Percentiles rank a stretch among this genome's conserved stretches.
Evolutionary conservation across 2,888 invertebrate genomes (phyloP).

Genomic region (Eupithecia insigniata): DNA sequence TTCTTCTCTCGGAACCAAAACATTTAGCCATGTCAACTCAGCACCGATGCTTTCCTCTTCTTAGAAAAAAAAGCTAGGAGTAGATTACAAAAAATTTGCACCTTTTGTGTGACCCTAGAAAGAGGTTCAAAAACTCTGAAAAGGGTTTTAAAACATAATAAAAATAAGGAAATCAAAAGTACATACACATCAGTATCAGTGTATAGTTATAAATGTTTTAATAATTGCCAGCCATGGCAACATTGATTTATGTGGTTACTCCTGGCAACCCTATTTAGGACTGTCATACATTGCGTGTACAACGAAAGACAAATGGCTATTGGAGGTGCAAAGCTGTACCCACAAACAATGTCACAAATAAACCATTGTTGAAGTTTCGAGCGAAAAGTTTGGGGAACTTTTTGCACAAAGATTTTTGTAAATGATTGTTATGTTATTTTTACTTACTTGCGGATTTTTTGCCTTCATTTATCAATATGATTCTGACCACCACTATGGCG

Average conservation of each 20-base stretch:
- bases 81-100: no score
- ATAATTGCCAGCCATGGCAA: constrained; percentile 1
- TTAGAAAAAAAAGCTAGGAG: no score
- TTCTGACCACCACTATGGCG: no score
- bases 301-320: constrained; percentile 22
- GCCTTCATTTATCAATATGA: background rate
- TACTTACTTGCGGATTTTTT: background rate
- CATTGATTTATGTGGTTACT: constrained; percentile 3
- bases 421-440: background rate
- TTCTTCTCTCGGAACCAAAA: background rate
- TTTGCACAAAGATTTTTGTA: background rate
- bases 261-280: constrained; percentile 25
- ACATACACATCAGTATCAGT: background rate
- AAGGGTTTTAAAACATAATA: background rate
- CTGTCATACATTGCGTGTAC: constrained; percentile 21
- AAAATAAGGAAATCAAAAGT: background rate
- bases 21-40: background rate
- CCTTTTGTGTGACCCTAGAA: no score
- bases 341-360: constrained; percentile 14
- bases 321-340: constrained; percentile 22
- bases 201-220: background rate
- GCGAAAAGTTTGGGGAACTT: background rate
- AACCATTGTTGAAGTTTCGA: constrained; percentile 12
- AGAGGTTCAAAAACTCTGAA: background rate
- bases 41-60: no score